Conservation (phyloP, 2,888 invertebrate genomes). For the Eupithecia centaureata region DNA sequence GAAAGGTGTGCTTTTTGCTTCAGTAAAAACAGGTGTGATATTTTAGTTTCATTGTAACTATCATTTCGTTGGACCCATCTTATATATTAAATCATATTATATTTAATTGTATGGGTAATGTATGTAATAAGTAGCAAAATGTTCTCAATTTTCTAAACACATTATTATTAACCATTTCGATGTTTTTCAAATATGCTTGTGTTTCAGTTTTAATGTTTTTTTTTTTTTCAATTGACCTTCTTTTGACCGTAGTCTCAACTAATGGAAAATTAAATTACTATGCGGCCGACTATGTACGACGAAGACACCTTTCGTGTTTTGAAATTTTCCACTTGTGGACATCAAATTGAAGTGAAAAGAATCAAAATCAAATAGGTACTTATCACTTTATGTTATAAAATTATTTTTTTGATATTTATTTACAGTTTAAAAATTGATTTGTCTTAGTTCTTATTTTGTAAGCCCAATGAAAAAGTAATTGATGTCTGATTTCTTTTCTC, state of each 20-base stretch:
- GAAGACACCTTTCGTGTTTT: not conserved
- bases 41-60: conserved; percentile 54
- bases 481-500: no score
- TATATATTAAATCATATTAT: not conserved
- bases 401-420: no score
- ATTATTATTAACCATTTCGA: no score
- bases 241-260: not conserved
- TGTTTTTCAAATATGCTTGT: not conserved
- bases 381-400: no score
- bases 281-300: not conserved
- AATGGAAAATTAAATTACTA: not conserved
- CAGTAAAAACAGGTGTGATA: conserved; percentile 58
- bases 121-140: no score
- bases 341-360: no score
- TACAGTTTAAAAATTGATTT: no score
- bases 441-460: no score
- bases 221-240: not conserved
- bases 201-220: not conserved
- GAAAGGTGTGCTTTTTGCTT: conserved; percentile 57
- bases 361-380: no score
- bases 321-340: no score
- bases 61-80: conserved; percentile 28
- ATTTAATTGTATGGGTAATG: not conserved
- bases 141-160: no score
- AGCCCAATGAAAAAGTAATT: no score